Conservation (phyloP, 2,797 vertebrate species). For the Labroides dimidiatus region DNA sequence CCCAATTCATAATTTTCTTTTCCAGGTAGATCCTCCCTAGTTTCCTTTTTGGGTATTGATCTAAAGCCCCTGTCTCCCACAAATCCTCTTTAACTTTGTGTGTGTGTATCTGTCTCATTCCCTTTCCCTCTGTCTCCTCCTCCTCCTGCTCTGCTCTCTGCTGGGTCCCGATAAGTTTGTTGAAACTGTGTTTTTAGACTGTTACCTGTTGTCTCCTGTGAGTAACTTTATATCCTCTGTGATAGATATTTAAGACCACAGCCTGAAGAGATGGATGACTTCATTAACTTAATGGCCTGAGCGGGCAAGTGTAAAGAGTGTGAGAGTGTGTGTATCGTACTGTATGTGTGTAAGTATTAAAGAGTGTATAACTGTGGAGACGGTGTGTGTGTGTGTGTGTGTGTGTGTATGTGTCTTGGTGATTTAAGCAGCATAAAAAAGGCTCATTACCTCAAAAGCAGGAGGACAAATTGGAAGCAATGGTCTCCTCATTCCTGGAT, state of each 20-base stretch:
- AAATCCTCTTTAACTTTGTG: no score
- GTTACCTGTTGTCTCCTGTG: conserved; percentile 44
- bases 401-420: background rate
- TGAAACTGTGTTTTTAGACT: conserved; percentile 47
- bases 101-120: no score
- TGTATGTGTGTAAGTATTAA: background rate
- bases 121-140: conserved; percentile 3
- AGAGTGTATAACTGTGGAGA: conserved; percentile 1
- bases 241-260: conserved; percentile 24
- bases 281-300: conserved; percentile 63
- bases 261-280: conserved; percentile 62
- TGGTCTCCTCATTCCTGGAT: conserved; percentile 47
- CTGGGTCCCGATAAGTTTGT: conserved; percentile 54
- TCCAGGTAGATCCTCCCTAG: no score
- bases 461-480: conserved; percentile 63
- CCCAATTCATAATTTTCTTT: no score
- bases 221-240: conserved; percentile 49
- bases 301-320: background rate
- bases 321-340: background rate
- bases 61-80: no score
- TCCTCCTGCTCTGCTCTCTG: conserved; percentile 14
- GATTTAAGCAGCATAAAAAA: conserved; percentile 53
- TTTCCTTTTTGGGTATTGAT: no score
- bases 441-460: conserved; percentile 65
- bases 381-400: background rate